Evolutionary conservation across 2,888 invertebrate species (phyloP), one percentile per base, ranked within the genome.

Genomic region (Meghimatium bilineatum): DNA sequence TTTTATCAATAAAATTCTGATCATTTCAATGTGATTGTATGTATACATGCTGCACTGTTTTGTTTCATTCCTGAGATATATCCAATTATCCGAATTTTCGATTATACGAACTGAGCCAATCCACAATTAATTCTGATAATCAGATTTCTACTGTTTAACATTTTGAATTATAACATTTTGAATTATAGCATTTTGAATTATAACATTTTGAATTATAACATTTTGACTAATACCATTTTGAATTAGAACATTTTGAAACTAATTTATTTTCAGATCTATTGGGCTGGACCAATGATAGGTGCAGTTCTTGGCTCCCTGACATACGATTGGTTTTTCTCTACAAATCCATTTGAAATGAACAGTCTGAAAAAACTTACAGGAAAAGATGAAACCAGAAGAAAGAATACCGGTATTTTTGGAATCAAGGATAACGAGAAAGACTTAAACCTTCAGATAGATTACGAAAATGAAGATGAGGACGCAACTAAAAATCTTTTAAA

Each of bases 271-370:
- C 84, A 90, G 90, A 84, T 89, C 14, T 90, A 89, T 77, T 90
- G 90, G 90, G 85, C 87, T 17, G 90, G 90, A 0, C 88, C 88
- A 8, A 23, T 90, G 84, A 60, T 87, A 2, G 90, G 90, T 0
- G 88, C 85, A 14, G 88, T 85, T 0, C n/a, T 82, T 0, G 90
- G 89, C 20, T 85, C 88, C 29, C 77, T 90, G 12, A 44, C 87
- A 1, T 90, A 90, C 66, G 88, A 89, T 66, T 74, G 74, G 74
- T 74, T 74, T 49, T 74, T 74, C 74, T 74, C 74, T 20, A 74
- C 74, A 49, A 74, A 20, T 10, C 74, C 74, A 8, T 17, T 74
- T 52, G 74, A 74, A 32, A 74, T 74, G 52, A 32, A 32, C 52
- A 52, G 23, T 23, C 20, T 74, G 23, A 52, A 32, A 26, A 74